Percentiles rank a stretch among this genome's conserved stretches.
Conservation (phyloP, 2,113 vertebrate species). For the Lycaon pictus region DNA sequence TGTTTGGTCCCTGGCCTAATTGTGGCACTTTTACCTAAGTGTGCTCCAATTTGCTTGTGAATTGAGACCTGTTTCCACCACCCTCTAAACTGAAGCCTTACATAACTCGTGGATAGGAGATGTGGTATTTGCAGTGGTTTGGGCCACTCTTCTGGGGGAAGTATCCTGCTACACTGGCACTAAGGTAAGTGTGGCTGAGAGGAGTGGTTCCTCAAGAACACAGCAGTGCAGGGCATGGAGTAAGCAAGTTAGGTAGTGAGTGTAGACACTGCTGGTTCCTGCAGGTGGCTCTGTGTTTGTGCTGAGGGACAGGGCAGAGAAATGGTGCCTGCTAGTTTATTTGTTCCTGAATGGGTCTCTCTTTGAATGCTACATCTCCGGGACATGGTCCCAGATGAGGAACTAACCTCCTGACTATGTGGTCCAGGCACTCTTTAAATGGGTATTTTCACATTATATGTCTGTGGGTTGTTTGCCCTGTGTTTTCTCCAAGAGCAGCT, state of each 20-base stretch:
- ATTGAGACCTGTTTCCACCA: not conserved
- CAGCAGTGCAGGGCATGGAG: not conserved
- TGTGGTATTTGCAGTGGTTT: not conserved
- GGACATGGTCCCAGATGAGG: not conserved
- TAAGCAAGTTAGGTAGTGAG: not conserved
- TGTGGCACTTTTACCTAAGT: not conserved
- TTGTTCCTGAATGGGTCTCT: not conserved
- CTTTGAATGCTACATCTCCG: not conserved
- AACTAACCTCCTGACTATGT: not conserved
- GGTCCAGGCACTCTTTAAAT: not conserved
- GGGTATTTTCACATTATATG: not conserved
- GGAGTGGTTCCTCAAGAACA: not conserved
- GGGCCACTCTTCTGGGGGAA: not conserved
- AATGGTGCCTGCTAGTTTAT: not conserved
- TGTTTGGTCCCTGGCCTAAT: not conserved
- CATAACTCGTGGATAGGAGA: not conserved
- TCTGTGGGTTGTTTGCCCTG: not conserved
- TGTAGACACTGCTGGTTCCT: not conserved
- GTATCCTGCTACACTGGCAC: not conserved
- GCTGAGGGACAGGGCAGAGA: not conserved
- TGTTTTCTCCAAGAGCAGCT: not conserved
- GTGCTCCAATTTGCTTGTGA: not conserved
- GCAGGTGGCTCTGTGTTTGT: not conserved
- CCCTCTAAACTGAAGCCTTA: not conserved
- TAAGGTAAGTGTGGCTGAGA: not conserved